A percentile compares a stretch with the other conserved stretches of the same genome.
phyloP scores from a whole-genome alignment of 2,888 invertebrate genomes.

The Salticus scenicus region DNA sequence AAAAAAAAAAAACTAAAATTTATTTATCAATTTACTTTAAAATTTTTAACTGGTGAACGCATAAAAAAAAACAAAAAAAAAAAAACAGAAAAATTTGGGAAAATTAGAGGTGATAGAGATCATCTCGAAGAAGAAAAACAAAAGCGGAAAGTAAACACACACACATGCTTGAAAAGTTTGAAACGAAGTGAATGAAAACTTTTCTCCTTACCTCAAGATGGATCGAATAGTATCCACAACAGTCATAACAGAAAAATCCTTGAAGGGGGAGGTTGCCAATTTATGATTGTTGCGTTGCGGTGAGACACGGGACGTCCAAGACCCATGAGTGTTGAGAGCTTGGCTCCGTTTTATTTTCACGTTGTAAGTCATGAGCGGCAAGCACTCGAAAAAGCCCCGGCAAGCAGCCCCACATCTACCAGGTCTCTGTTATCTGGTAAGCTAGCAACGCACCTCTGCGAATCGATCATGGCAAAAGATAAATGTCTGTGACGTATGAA shows the following conservation, averaged over 20 bases:
- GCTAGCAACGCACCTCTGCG: conserved; percentile 63
- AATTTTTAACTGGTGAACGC: too few relatives aligned
- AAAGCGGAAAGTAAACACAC: too few relatives aligned
- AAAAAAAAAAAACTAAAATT: too few relatives aligned
- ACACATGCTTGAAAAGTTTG: not conserved
- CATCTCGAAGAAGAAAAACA: too few relatives aligned
- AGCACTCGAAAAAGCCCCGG: conserved; percentile 13
- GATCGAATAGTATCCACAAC: conserved; percentile 55
- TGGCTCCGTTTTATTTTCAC: conserved; percentile 37
- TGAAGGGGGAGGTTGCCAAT: conserved; percentile 53
- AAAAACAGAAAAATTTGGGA: too few relatives aligned
- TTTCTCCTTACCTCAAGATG: conserved; percentile 52
- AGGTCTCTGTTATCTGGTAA: conserved; percentile 63
- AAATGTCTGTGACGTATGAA: conserved; percentile 55
- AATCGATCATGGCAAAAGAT: conserved; percentile 60
- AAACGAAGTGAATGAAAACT: not conserved
- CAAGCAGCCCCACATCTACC: conserved; percentile 16
- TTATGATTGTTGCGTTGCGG: conserved; percentile 33
- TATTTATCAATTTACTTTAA: too few relatives aligned
- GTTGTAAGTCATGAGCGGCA: conserved; percentile 55
- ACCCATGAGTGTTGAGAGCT: conserved; percentile 35
- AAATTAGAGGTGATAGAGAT: too few relatives aligned
- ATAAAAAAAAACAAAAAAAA: too few relatives aligned
- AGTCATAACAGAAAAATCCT: conserved; percentile 62
- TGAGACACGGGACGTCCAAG: conserved; percentile 44